Evolutionary conservation across 2,113 vertebrate species (phyloP).

Genomic region (Amia ocellicauda): DNA sequence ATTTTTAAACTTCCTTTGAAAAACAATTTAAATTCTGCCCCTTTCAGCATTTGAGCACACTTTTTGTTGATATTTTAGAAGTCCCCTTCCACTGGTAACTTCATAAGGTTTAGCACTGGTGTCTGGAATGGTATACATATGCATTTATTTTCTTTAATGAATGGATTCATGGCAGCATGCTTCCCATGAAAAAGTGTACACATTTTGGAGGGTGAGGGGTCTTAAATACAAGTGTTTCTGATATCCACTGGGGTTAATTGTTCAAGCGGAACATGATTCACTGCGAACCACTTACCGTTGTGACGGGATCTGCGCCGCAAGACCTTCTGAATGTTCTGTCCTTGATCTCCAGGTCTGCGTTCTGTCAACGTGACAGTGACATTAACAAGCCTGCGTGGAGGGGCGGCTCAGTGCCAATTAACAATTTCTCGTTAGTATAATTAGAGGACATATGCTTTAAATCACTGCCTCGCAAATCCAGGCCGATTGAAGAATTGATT

Average conservation of each 20-base stretch:
- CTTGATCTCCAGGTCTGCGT: constrained; percentile 56
- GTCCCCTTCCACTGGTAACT: no score
- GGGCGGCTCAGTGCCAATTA: constrained; percentile 66
- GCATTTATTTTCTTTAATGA: no score
- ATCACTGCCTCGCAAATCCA: constrained; percentile 66
- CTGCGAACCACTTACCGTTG: constrained; percentile 40
- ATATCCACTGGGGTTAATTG: constrained; percentile 52
- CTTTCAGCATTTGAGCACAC: no score
- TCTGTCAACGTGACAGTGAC: constrained; percentile 65
- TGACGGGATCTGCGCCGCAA: constrained; percentile 11
- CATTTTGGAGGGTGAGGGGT: no score
- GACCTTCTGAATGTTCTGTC: constrained; percentile 33
- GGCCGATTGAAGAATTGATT: constrained; percentile 70
- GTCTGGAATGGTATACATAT: no score
- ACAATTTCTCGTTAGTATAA: constrained; percentile 76
- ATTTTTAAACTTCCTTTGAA: no score
- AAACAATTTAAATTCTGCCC: no score
- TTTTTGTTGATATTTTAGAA: no score
- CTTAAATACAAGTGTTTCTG: constrained; percentile 24
- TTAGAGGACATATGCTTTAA: constrained; percentile 83
- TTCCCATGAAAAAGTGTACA: no score
- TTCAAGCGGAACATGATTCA: constrained; percentile 40
- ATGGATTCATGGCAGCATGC: no score
- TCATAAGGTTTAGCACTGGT: no score
- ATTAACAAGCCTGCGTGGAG: constrained; percentile 63